Conservation (phyloP, 37 sponge, comb jelly and placozoan genomes). For the Chondrilla cf. caribensis region DNA sequence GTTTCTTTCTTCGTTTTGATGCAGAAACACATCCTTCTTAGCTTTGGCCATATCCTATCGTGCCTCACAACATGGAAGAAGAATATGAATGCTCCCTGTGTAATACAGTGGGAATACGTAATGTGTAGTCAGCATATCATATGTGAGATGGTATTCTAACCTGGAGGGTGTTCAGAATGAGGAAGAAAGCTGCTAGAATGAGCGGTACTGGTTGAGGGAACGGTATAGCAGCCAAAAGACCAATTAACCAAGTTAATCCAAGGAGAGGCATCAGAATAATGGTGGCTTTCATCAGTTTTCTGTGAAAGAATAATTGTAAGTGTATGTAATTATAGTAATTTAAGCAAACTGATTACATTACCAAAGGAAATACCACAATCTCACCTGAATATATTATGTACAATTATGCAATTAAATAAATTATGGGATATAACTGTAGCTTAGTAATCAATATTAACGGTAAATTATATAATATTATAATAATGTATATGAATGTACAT, state of each 20-base stretch:
- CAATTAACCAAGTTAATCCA: not conserved
- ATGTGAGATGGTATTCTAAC: not conserved
- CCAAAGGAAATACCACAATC: no score
- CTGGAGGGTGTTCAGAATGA: conserved; percentile 6
- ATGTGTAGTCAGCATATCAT: no score
- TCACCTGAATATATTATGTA: no score
- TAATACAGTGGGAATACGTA: not conserved
- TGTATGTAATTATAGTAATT: no score
- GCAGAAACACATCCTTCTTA: not conserved
- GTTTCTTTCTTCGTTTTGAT: not conserved
- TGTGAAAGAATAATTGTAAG: not conserved
- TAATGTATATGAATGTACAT: no score
- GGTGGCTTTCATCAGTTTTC: not conserved
- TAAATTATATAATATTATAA: no score
- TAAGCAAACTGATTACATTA: no score
- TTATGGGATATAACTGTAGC: no score
- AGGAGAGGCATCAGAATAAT: not conserved
- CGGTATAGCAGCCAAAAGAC: not conserved
- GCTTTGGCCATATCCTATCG: not conserved
- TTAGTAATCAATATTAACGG: no score
- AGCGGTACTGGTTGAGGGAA: not conserved
- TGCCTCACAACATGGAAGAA: not conserved
- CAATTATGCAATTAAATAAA: no score
- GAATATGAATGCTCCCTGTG: not conserved
- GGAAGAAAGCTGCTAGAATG: not conserved